A percentile compares a stretch with the other conserved stretches of the same genome.
These are phyloP conservation scores for Hypomecis atomaria DNA, from an alignment of 2,888 invertebrate genomes.

Conservation along the genomic window DNA sequence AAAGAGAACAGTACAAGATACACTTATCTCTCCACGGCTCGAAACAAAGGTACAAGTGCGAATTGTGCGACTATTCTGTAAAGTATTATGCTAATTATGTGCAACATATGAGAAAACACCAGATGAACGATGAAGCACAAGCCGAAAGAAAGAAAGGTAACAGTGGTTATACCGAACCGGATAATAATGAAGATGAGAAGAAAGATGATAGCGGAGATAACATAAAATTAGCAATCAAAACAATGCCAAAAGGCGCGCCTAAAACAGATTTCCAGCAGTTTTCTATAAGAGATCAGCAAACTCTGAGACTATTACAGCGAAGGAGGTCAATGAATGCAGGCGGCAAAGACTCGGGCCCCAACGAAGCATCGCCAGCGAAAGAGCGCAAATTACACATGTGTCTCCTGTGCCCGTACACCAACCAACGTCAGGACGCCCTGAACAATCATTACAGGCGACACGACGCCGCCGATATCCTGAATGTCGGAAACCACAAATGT, in stretches of 20 bases:
- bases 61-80: slow-evolving; percentile 94
- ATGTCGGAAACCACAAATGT: slow-evolving; percentile 87
- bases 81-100: slow-evolving; percentile 93
- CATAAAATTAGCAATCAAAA: slow-evolving; percentile 78
- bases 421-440: slow-evolving; percentile 88
- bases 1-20: slow-evolving; percentile 92
- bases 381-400: slow-evolving; percentile 88
- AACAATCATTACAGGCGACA: slow-evolving; percentile 91
- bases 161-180: slow-evolving; percentile 58
- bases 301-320: slow-evolving; percentile 84
- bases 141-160: slow-evolving; percentile 80
- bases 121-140: slow-evolving; percentile 87
- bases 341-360: slow-evolving; percentile 61
- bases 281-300: slow-evolving; percentile 86
- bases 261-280: slow-evolving; percentile 82
- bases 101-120: slow-evolving; percentile 92
- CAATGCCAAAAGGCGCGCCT: slow-evolving; percentile 72
- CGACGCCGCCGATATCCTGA: slow-evolving; percentile 82
- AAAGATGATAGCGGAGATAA: slow-evolving; percentile 63
- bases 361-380: slow-evolving; percentile 78
- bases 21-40: slow-evolving; percentile 93
- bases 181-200: slow-evolving; percentile 56
- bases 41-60: slow-evolving; percentile 92
- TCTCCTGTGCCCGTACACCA: slow-evolving; percentile 92
- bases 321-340: slow-evolving; percentile 74